phyloP scores from a whole-genome alignment of 2,888 invertebrate genomes.

The Entomobrya multifasciata region DNA sequence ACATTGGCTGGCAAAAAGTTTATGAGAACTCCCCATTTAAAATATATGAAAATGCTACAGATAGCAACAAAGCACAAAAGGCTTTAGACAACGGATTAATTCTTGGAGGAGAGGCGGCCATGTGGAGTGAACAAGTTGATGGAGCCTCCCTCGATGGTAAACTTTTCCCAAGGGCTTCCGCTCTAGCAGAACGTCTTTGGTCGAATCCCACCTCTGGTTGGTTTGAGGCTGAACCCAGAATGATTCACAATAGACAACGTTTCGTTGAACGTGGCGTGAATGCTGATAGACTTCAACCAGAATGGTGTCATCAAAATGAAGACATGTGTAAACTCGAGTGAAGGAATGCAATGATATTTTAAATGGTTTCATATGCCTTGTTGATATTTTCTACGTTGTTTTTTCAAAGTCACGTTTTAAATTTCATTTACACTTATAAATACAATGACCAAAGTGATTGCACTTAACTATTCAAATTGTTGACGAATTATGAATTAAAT shows the following conservation, averaged over 20 bases:
- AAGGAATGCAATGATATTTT: no score
- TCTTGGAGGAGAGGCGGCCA: slow-evolving; percentile 89
- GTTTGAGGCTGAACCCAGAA: slow-evolving; percentile 76
- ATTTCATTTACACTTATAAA: neutral
- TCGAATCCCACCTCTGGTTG: slow-evolving; percentile 77
- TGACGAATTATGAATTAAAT: no score
- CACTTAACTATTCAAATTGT: no score
- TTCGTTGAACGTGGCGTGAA: slow-evolving; percentile 71
- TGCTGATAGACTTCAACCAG: slow-evolving; percentile 78
- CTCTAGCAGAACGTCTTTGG: slow-evolving; percentile 78
- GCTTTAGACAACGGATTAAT: slow-evolving; percentile 80
- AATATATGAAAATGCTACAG: slow-evolving; percentile 81
- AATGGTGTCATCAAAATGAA: slow-evolving; percentile 79
- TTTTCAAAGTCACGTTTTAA: slow-evolving; percentile 7
- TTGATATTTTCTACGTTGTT: no score
- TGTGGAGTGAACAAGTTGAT: slow-evolving; percentile 91
- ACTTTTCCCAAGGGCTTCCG: slow-evolving; percentile 77
- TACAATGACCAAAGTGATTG: neutral
- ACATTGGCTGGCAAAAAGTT: slow-evolving; percentile 93
- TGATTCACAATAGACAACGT: slow-evolving; percentile 77
- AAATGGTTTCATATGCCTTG: no score
- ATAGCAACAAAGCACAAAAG: slow-evolving; percentile 53
- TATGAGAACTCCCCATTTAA: slow-evolving; percentile 87
- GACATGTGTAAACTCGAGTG: no score
- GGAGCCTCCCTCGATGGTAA: slow-evolving; percentile 75